A percentile compares a stretch with the other conserved stretches of the same genome.
phyloP scores from a whole-genome alignment of 1,140 invertebrate species.

The Drosophila santomea region DNA sequence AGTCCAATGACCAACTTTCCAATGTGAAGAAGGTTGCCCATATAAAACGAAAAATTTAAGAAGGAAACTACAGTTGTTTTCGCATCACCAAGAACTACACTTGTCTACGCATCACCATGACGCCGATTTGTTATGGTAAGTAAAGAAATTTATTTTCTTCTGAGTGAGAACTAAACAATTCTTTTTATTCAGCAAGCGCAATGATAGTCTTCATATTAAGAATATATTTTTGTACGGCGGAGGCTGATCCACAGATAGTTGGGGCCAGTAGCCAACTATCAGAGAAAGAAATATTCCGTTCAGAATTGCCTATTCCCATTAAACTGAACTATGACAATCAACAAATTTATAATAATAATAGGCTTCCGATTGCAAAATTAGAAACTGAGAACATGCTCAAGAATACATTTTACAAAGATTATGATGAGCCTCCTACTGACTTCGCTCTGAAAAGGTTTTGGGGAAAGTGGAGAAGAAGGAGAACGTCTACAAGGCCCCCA shows the following conservation, averaged over 20 bases:
- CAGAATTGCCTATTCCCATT: slow-evolving; percentile 14
- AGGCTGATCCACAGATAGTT: background rate
- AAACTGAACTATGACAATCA: background rate
- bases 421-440: background rate
- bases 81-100: slow-evolving; percentile 4
- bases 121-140: slow-evolving; percentile 5
- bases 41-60: slow-evolving; percentile 9
- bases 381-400: background rate
- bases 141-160: background rate
- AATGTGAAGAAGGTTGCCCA: background rate
- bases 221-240: background rate
- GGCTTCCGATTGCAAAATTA: background rate
- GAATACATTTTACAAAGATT: background rate
- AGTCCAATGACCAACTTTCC: slow-evolving; percentile 13
- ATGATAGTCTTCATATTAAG: background rate
- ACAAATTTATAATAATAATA: background rate
- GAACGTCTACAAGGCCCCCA: background rate
- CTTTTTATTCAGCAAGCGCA: background rate
- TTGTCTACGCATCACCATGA: slow-evolving; percentile 9
- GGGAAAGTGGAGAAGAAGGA: slow-evolving; percentile 14
- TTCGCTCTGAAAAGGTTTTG: slow-evolving; percentile 5
- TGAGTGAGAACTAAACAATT: background rate
- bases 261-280: background rate
- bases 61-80: background rate
- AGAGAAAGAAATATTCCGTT: background rate